These are phyloP conservation scores for Centropus unirufus DNA, from an alignment of 2,113 vertebrate species.

Conservation along the genomic window DNA sequence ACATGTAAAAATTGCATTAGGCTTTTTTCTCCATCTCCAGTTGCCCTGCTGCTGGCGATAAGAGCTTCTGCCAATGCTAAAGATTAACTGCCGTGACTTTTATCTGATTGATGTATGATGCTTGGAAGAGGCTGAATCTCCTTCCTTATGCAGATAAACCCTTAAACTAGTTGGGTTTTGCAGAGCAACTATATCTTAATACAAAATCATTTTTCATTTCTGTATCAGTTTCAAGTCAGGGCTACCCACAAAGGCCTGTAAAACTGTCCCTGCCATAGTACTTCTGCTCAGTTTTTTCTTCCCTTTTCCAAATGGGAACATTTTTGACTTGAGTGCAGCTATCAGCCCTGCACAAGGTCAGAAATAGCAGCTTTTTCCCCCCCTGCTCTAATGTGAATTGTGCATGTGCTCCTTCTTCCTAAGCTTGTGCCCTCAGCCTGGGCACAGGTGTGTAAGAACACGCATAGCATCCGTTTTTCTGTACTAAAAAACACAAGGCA, in stretches of 20 bases:
- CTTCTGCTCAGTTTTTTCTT: neutral
- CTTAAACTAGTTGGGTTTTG: neutral
- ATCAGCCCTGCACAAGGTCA: neutral
- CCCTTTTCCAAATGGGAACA: neutral
- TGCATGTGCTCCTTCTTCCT: neutral
- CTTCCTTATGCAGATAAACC: slow-evolving; percentile 23
- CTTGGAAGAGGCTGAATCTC: neutral
- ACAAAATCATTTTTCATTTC: neutral
- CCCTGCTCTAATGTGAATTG: neutral
- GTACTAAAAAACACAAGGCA: neutral
- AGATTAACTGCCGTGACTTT: slow-evolving; percentile 40
- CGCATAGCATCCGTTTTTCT: neutral
- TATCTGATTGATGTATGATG: slow-evolving; percentile 30
- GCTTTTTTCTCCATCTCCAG: neutral
- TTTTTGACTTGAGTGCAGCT: neutral
- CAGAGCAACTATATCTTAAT: neutral
- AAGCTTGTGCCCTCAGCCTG: neutral
- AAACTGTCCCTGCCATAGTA: neutral
- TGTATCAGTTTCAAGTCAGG: neutral
- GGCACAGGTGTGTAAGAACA: neutral
- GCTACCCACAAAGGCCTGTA: neutral
- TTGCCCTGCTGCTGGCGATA: slow-evolving; percentile 7
- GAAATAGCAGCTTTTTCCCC: neutral
- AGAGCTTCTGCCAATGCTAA: slow-evolving; percentile 17
- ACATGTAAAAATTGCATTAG: slow-evolving; percentile 1